Evolutionary conservation across 1,140 invertebrate genomes (phyloP).

Genomic region (Drosophila tsacasi): DNA sequence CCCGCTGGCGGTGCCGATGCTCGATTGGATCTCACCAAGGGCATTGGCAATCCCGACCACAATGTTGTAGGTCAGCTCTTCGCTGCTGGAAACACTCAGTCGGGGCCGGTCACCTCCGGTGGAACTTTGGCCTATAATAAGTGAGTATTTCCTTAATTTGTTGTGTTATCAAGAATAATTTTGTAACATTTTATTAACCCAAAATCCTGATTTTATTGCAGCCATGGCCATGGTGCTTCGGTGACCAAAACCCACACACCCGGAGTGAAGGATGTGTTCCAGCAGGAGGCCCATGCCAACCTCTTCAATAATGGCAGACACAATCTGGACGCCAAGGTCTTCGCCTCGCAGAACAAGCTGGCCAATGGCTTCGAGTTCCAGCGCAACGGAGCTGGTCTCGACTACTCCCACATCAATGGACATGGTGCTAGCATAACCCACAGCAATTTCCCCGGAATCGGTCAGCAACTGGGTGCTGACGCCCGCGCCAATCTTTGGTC

Average conservation of each 20-base stretch:
- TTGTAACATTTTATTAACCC: background rate
- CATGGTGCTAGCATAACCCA: constrained; percentile 75
- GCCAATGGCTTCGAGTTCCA: constrained; percentile 75
- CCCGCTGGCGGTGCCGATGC: constrained; percentile 73
- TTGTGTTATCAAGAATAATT: background rate
- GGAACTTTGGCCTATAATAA: constrained; percentile 75
- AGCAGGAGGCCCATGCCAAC: constrained; percentile 71
- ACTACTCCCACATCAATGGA: constrained; percentile 72
- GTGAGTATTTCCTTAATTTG: constrained; percentile 53
- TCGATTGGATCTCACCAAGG: constrained; percentile 53
- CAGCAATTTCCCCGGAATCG: constrained; percentile 77
- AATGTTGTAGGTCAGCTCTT: constrained; percentile 72
- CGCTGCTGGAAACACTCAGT: constrained; percentile 71
- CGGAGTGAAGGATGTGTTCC: constrained; percentile 69
- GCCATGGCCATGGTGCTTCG: constrained; percentile 67
- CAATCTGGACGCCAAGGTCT: constrained; percentile 73
- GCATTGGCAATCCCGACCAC: constrained; percentile 69
- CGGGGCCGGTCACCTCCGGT: constrained; percentile 68
- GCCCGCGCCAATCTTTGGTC: constrained; percentile 73
- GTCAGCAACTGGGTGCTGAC: constrained; percentile 67
- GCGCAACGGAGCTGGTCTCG: constrained; percentile 71
- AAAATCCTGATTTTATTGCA: constrained; percentile 13
- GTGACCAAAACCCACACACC: constrained; percentile 71
- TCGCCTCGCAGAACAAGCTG: constrained; percentile 74
- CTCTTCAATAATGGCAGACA: constrained; percentile 72